A percentile compares a stretch with the other conserved stretches of the same genome.
Evolutionary conservation across 2,888 invertebrate species (phyloP).

Genomic region (Gandaritis pyraliata): DNA sequence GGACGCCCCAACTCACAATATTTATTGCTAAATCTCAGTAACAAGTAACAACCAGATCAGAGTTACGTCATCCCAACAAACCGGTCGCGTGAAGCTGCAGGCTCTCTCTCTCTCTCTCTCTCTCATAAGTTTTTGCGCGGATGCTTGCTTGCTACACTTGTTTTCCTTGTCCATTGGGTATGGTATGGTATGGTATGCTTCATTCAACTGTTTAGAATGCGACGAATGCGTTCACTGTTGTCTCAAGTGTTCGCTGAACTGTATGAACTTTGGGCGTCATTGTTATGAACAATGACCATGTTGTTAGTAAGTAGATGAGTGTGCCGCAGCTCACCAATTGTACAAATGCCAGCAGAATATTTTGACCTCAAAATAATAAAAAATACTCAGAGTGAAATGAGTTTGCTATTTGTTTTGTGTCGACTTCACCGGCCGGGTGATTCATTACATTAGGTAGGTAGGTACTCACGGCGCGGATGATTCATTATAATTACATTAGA

Average conservation of each 20-base stretch:
- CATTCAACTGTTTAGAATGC: background rate
- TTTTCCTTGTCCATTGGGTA: background rate
- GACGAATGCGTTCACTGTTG: background rate
- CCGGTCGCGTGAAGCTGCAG: slow-evolving; percentile 9
- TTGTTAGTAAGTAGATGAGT: background rate
- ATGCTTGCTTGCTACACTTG: background rate
- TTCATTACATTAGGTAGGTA: background rate
- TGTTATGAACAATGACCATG: background rate
- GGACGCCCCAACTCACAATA: background rate
- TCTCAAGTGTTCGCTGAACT: background rate
- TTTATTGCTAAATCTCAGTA: background rate
- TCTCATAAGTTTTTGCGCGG: background rate
- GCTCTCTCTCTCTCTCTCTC: too few species aligned
- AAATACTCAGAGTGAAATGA: slow-evolving; percentile 8
- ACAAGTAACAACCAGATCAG: background rate
- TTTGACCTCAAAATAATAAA: slow-evolving; percentile 8
- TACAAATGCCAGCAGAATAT: slow-evolving; percentile 3
- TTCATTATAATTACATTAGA: background rate
- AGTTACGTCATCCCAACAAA: slow-evolving; percentile 19
- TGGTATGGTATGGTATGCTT: too few species aligned
- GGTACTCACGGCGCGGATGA: slow-evolving; percentile 16
- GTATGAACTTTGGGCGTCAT: slow-evolving; percentile 1
- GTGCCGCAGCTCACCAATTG: slow-evolving; percentile 14
- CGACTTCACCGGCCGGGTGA: slow-evolving; percentile 15
- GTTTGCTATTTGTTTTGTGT: slow-evolving; percentile 16